Base-by-base conservation (phyloP, 2,797 vertebrate genomes). In the Distichodus sexfasciatus region DNA sequence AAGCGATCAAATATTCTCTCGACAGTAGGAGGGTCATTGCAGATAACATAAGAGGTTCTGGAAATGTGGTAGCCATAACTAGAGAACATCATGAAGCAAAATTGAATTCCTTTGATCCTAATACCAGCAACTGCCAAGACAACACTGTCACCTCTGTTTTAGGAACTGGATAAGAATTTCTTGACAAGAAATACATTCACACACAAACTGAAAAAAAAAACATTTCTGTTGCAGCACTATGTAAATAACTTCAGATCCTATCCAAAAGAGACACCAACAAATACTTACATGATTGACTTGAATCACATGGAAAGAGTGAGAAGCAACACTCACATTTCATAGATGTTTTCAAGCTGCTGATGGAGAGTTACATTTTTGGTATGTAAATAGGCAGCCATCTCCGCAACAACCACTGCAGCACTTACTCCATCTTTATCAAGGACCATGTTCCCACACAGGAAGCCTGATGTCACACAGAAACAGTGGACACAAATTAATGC, bases 361-460 rank as follows among this genome's bases (percentile, higher is more conserved):
- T 75, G 86, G 70, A 99, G 77, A 1, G 83, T 94, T 17, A 92
- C 71, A 35, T 82, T 86, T 79, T 84, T 86, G 70, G 79, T 77
- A 51, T 95, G 87, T 44, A 99, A 90, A 68, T 91, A 96, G 0
- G 91, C 46, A 0, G 93, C 93, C 95, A 99, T 94, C 76, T 99
- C 97, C 17, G 97, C 96, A 61, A 91, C 86, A 4, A 98, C 93
- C 43, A 72, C 96, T 0, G 97, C 95, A 0, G 95, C 88, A 1
- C 96, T 98, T 15, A 99, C 95, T 0, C 96, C 97, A 10, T 99
- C 97, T 79, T 99, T 99, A 71, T 98, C 97, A 28, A 94, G 85
- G 48, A 97, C 92, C 0, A 93, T 84, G 0, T 84, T 90, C 35
- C 96, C 95, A 44, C 97, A 99, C 80, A 98, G 91, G 80, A 96